Evolutionary conservation across 2,888 invertebrate species (phyloP).

Genomic region (Nowickia ferox): DNA sequence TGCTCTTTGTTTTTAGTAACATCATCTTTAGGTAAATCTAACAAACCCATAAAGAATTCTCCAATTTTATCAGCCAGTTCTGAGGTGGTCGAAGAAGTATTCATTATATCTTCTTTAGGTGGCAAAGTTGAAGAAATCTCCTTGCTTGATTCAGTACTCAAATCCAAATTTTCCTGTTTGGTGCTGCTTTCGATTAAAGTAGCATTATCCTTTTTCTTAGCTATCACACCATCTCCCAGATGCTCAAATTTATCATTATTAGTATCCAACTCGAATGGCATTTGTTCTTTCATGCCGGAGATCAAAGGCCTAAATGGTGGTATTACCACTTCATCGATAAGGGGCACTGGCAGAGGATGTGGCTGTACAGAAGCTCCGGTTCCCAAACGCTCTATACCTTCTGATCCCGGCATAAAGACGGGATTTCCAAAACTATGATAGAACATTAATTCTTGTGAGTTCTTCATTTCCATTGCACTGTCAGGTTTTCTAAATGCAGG

Average conservation of each 20-base stretch:
- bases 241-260: constrained; percentile 81
- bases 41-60: constrained; percentile 81
- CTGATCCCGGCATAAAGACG: constrained; percentile 85
- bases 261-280: constrained; percentile 77
- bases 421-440: constrained; percentile 89
- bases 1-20: constrained; percentile 57
- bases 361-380: constrained; percentile 85
- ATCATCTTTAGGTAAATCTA: constrained; percentile 80
- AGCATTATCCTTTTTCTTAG: constrained; percentile 80
- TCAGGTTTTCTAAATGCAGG: constrained; percentile 75
- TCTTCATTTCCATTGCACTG: constrained; percentile 74
- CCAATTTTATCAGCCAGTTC: constrained; percentile 81
- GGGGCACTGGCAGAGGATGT: constrained; percentile 87
- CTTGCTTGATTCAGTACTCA: constrained; percentile 7
- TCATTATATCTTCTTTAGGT: constrained; percentile 32
- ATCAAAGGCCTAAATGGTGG: constrained; percentile 81
- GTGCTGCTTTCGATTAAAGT: not conserved
- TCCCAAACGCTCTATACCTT: constrained; percentile 86
- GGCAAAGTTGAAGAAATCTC: constrained; percentile 4
- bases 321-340: constrained; percentile 81
- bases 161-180: not conserved
- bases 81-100: constrained; percentile 75
- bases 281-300: constrained; percentile 76
- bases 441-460: constrained; percentile 77
- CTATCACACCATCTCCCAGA: constrained; percentile 82